A percentile compares a stretch with the other conserved stretches of the same genome.
Evolutionary conservation across 37 sponge, comb jelly and placozoan species (phyloP).

Genomic region (Amphimedon queenslandica): DNA sequence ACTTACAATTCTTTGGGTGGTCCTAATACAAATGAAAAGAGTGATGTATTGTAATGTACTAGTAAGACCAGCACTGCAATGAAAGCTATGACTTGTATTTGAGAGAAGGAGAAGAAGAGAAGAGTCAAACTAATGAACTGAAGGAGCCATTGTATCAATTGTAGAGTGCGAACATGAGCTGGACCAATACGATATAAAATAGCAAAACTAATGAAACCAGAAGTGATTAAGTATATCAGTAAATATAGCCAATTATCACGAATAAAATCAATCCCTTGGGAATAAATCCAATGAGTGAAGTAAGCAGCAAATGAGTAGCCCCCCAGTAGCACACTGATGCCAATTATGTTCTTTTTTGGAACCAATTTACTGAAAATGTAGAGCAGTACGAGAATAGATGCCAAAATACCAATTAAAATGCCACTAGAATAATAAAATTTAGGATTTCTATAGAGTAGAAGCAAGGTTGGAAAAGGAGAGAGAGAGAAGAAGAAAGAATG

Average conservation of each 20-base stretch:
- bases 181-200: slow-evolving; percentile 46
- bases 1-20: background rate
- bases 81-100: slow-evolving; percentile 12
- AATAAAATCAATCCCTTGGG: slow-evolving; percentile 19
- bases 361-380: slow-evolving; percentile 58
- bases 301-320: slow-evolving; percentile 35
- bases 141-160: slow-evolving; percentile 61
- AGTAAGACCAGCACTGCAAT: background rate
- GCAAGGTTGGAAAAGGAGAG: background rate
- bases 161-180: slow-evolving; percentile 33
- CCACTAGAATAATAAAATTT: slow-evolving; percentile 49
- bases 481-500: background rate
- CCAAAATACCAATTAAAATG: slow-evolving; percentile 54
- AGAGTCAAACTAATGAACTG: slow-evolving; percentile 41
- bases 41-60: background rate
- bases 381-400: slow-evolving; percentile 58
- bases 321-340: slow-evolving; percentile 34
- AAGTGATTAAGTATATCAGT: slow-evolving; percentile 24
- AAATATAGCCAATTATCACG: slow-evolving; percentile 34
- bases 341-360: slow-evolving; percentile 47
- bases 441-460: slow-evolving; percentile 31
- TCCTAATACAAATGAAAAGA: too few relatives aligned
- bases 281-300: slow-evolving; percentile 33
- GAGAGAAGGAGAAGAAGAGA: slow-evolving; percentile 24
- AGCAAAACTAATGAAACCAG: slow-evolving; percentile 67